phyloP scores from a whole-genome alignment of 2,797 vertebrate genomes.

The Liasis olivaceus region DNA sequence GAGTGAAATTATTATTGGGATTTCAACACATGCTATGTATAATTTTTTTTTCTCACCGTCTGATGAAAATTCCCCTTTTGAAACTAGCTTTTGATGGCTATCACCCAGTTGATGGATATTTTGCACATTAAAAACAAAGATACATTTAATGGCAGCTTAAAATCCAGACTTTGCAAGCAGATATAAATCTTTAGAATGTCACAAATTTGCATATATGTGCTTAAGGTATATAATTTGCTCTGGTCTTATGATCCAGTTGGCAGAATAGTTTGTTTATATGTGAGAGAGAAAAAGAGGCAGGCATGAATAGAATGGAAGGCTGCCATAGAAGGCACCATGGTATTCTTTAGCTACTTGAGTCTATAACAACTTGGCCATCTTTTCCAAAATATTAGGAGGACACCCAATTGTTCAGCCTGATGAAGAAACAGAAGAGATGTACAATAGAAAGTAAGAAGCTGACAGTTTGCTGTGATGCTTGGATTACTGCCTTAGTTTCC shows the following conservation, averaged over 20 bases:
- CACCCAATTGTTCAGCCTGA: not conserved
- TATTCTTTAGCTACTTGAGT: not conserved
- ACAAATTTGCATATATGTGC: not conserved
- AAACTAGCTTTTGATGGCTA: not conserved
- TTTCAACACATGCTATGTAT: not conserved
- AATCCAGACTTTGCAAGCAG: not conserved
- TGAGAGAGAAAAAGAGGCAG: not conserved
- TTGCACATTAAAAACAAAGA: not conserved
- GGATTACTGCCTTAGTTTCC: not conserved
- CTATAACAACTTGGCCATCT: not conserved
- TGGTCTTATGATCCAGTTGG: too few relatives aligned
- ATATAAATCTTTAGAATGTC: not conserved
- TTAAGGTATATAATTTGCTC: not conserved
- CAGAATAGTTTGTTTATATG: not conserved
- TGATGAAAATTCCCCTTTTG: not conserved
- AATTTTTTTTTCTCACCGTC: not conserved
- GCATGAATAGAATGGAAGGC: not conserved
- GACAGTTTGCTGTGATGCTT: not conserved
- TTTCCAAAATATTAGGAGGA: not conserved
- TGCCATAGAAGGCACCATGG: not conserved
- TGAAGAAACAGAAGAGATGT: not conserved
- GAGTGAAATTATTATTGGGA: not conserved
- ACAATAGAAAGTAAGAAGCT: not conserved
- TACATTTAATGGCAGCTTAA: not conserved
- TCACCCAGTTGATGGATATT: not conserved